Percentiles rank a stretch among this genome's conserved stretches.
These are phyloP conservation scores for Diadegma fenestrale DNA, from an alignment of 2,888 invertebrate species.

Conservation along the genomic window DNA sequence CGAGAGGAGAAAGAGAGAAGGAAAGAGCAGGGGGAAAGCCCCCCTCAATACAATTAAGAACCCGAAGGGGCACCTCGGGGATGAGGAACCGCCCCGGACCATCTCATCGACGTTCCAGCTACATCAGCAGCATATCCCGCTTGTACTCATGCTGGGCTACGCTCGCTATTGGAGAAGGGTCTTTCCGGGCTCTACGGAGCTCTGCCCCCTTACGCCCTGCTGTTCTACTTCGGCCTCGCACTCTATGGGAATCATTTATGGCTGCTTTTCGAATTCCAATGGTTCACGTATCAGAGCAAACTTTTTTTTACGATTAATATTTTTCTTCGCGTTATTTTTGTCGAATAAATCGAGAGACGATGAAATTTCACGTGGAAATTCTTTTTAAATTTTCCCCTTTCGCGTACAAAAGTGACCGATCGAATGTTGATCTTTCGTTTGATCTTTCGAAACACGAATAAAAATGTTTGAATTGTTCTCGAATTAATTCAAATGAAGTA, in stretches of 20 bases:
- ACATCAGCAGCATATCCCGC: slow-evolving; percentile 70
- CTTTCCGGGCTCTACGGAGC: slow-evolving; percentile 74
- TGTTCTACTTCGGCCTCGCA: slow-evolving; percentile 70
- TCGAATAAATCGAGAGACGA: background rate
- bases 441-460: background rate
- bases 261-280: slow-evolving; percentile 59
- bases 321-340: background rate
- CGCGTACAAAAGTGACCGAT: background rate
- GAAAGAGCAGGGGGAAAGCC: slow-evolving; percentile 27
- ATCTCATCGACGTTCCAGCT: slow-evolving; percentile 77
- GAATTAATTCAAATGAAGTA: slow-evolving; percentile 10
- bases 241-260: slow-evolving; percentile 65
- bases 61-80: slow-evolving; percentile 68
- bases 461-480: background rate
- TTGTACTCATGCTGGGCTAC: slow-evolving; percentile 69
- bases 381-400: background rate
- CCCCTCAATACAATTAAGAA: slow-evolving; percentile 78
- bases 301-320: slow-evolving; percentile 14
- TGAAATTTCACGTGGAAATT: background rate
- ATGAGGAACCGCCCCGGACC: slow-evolving; percentile 77
- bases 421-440: background rate
- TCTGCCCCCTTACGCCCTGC: slow-evolving; percentile 78
- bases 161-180: slow-evolving; percentile 77
- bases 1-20: slow-evolving; percentile 53
- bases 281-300: background rate